Evolutionary conservation across 1,140 invertebrate genomes (phyloP), one percentile per base, ranked within the genome.

Genomic region (Neodiprion fabricii): DNA sequence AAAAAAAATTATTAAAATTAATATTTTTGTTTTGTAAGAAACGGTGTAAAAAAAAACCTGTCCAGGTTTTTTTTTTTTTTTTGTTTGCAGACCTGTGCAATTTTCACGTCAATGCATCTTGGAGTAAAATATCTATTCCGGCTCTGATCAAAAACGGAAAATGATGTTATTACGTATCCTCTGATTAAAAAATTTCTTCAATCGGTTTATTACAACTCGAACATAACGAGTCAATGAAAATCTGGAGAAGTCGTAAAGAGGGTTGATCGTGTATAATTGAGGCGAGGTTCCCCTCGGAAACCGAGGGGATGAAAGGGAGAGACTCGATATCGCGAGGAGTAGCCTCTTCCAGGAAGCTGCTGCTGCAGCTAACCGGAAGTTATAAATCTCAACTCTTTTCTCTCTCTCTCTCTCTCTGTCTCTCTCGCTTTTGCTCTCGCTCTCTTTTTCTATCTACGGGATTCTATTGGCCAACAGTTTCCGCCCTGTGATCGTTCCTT

Each of bases 381-480:
- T 77, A 78, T 83, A 82, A 83, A 83, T 82, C 77, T 83, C 69
- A 79, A 82, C 79, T 81, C 79, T 81, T 81, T 80, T 75, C 77
- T 67, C 76, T 75, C 76, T 67, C 75, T 70, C 76, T 40, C 17
- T 40, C 49, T 61, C 61, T 74, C 28, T 40, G 2, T 40, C 28
- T 40, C 28, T 40, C 28, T 40, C 28, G 28, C 28, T 40, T 40
- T 40, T 40, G 5, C 28, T 40, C 28, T 40, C 28, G 28, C 28
- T 40, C 28, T 61, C 53, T 61, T 61, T 61, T 5, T 61, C 53
- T 12, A 61, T 61, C 53, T 5, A 61, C 53, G 53, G 53, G 53
- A 61, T 61, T 61, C 53, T 61, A 61, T 61, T 61, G 53, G 11
- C 53, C n/a, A 17, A 14, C 53, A 14, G 5, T 61, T 14, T 61